These are phyloP conservation scores for Cataglyphis albicans DNA, from an alignment of 2,888 invertebrate genomes.

Conservation along the genomic window DNA sequence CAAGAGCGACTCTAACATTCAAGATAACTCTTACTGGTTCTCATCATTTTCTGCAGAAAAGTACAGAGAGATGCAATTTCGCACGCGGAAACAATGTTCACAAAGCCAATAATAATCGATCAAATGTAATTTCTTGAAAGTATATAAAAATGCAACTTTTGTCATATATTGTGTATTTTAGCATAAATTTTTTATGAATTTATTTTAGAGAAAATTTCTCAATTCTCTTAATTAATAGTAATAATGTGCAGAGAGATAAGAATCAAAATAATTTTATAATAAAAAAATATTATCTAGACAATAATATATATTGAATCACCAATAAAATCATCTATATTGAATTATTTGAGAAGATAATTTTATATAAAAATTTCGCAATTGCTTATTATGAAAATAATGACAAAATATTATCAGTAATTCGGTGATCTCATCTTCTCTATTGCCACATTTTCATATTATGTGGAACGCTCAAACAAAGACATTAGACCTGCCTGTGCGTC, in stretches of 20 bases:
- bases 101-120: background rate
- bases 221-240: background rate
- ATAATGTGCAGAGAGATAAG: too few species aligned
- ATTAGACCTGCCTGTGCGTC: slow-evolving; percentile 69
- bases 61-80: background rate
- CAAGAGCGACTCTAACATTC: slow-evolving; percentile 63
- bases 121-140: background rate
- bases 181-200: background rate
- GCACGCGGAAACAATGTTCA: background rate
- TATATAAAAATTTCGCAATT: slow-evolving; percentile 4
- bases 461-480: slow-evolving; percentile 73
- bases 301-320: background rate
- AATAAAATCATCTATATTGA: background rate
- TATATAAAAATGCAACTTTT: background rate
- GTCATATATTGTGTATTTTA: background rate
- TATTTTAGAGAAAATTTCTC: background rate
- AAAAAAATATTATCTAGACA: background rate
- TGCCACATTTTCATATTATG: slow-evolving; percentile 31
- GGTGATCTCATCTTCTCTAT: slow-evolving; percentile 2
- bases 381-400: slow-evolving; percentile 14
- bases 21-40: slow-evolving; percentile 2
- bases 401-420: slow-evolving; percentile 13
- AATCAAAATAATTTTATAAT: background rate
- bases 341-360: background rate
- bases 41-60: background rate